Evolutionary conservation across 2,888 invertebrate species (phyloP).

Genomic region (Hemithea aestivaria): DNA sequence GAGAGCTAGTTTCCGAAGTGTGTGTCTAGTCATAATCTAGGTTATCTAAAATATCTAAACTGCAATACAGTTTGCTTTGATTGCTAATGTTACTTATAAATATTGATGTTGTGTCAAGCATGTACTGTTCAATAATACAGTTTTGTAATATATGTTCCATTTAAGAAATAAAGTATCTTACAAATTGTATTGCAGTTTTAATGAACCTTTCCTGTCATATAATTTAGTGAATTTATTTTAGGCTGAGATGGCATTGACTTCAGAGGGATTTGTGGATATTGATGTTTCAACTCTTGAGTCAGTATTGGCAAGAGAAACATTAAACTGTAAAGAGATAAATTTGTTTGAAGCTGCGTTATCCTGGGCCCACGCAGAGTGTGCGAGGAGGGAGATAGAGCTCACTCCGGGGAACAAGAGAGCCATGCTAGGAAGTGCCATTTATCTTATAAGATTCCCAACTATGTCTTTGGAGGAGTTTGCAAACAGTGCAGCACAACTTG

Average conservation of each 20-base stretch:
- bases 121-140: slow-evolving; percentile 49
- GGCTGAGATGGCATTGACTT: slow-evolving; percentile 97
- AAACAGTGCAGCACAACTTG: slow-evolving; percentile 95
- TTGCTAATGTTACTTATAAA: slow-evolving; percentile 29
- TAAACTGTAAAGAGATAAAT: slow-evolving; percentile 96
- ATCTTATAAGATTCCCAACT: slow-evolving; percentile 94
- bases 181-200: slow-evolving; percentile 80
- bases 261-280: slow-evolving; percentile 97
- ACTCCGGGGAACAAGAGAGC: slow-evolving; percentile 88
- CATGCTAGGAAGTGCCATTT: slow-evolving; percentile 87
- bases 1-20: slow-evolving; percentile 15
- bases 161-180: slow-evolving; percentile 61
- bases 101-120: slow-evolving; percentile 53
- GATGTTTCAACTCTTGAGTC: slow-evolving; percentile 95
- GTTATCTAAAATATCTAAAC: slow-evolving; percentile 42
- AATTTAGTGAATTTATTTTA: slow-evolving; percentile 60
- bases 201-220: slow-evolving; percentile 46
- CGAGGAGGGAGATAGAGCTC: slow-evolving; percentile 88
- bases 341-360: slow-evolving; percentile 93
- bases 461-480: slow-evolving; percentile 96
- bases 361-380: slow-evolving; percentile 96
- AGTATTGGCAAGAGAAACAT: slow-evolving; percentile 93
- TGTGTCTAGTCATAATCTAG: slow-evolving; percentile 46
- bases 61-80: slow-evolving; percentile 73
- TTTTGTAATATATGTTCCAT: slow-evolving; percentile 52